Base-by-base conservation (phyloP, 1,140 invertebrate species). In the Hesperophylax magnus region DNA sequence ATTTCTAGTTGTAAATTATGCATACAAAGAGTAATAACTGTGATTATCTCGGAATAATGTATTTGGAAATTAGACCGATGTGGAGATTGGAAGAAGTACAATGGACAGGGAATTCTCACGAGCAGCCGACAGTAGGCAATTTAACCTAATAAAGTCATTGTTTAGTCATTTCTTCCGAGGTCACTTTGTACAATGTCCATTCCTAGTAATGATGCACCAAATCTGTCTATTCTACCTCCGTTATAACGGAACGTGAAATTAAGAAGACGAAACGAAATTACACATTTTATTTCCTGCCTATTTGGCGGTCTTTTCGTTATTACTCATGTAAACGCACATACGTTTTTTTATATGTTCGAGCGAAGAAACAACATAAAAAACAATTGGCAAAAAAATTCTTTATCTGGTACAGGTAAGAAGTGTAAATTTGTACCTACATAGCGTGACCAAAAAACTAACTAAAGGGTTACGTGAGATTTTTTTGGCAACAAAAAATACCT, bases 81-180 rank as follows among this genome's bases (percentile, higher is more conserved):
- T 39, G 27, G 53, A 56, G 52, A 31, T 75, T 39, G 54, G 53
- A 56, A 14, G n/a, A 56, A 58, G 7, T 18, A 75, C 71, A 75
- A 75, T 56, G 31, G 71, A 6, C 71, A 8, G 7, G 31, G 71
- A 75, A 18, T 75, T 75, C 71, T 75, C 71, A 75, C 53, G 71
- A 31, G 52, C 31, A n/a, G 24, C 39, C 14, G 69, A 75, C 71
- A 34, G 71, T 20, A 54, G 71, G 71, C 71, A 58, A 75, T 56
- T 56, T 54, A 56, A 75, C 52, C 71, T 34, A 75, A 75, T 75
- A 75, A 75, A 75, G 71, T 56, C 71, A 75, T 75, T 75, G 52
- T 58, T 17, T 54, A 58, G 71, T 15, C 52, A 75, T 56, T 58
- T 75, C 54, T 58, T 75, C 31, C 2, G 15, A 24, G 54, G 71